phyloP scores from a whole-genome alignment of 2,797 vertebrate genomes.

The Podarcis siculus region DNA sequence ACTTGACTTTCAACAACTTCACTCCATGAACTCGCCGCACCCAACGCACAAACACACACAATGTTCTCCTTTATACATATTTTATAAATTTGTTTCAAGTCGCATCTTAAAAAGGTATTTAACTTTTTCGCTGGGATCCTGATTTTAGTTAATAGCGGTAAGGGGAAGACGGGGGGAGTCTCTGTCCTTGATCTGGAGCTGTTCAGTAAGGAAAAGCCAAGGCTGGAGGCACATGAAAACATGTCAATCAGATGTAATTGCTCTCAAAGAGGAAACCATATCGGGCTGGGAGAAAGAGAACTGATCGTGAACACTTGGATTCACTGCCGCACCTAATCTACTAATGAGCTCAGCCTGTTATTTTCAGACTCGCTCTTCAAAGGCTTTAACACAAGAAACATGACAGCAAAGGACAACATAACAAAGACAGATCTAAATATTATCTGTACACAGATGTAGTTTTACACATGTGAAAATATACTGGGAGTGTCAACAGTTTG shows the following conservation, averaged over 20 bases:
- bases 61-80: constrained; percentile 78
- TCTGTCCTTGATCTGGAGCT: constrained; percentile 85
- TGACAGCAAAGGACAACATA: constrained; percentile 86
- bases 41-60: background rate
- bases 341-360: constrained; percentile 91
- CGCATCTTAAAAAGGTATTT: constrained; percentile 74
- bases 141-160: constrained; percentile 79
- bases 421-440: constrained; percentile 56
- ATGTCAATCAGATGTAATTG: constrained; percentile 94
- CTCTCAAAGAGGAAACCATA: constrained; percentile 87
- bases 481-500: background rate
- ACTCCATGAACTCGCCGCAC: constrained; percentile 34
- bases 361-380: constrained; percentile 82
- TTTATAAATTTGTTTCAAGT: constrained; percentile 81
- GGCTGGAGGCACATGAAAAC: constrained; percentile 86
- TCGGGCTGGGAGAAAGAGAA: constrained; percentile 79
- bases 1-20: constrained; percentile 77
- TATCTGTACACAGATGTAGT: constrained; percentile 24
- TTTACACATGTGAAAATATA: constrained; percentile 2
- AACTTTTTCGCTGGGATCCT: constrained; percentile 74
- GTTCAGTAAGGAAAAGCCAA: constrained; percentile 76
- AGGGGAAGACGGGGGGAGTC: constrained; percentile 69
- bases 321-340: constrained; percentile 91
- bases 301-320: constrained; percentile 83
- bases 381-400: constrained; percentile 76